Conservation (phyloP, 2,113 vertebrate species). For the Ictalurus punctatus region DNA sequence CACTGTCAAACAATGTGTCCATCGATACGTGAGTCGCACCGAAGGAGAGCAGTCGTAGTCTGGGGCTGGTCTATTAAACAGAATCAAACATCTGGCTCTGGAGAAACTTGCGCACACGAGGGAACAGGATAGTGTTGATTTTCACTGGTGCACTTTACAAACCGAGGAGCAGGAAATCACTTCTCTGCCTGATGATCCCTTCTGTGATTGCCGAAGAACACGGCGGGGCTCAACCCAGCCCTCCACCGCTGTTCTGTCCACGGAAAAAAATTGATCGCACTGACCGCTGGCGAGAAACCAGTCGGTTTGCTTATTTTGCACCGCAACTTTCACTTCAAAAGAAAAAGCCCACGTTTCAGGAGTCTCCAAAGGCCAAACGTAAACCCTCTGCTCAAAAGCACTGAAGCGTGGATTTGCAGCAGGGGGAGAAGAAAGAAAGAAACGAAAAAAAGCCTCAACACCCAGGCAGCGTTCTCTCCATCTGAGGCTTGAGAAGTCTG, state of each 20-base stretch:
- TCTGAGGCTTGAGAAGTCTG: neutral
- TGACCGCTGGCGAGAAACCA: slow-evolving; percentile 7
- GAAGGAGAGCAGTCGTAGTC: neutral
- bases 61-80: neutral
- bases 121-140: neutral
- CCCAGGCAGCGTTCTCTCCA: neutral
- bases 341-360: slow-evolving; percentile 4
- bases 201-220: neutral
- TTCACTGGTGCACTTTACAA: neutral
- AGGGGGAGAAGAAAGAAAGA: neutral
- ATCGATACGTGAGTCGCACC: neutral
- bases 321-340: neutral
- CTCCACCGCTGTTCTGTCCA: neutral
- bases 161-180: slow-evolving; percentile 1
- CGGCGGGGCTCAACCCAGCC: neutral
- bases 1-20: neutral
- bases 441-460: neutral
- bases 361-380: slow-evolving; percentile 12
- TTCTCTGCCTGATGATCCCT: neutral
- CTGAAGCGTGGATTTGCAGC: neutral
- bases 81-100: slow-evolving; percentile 9
- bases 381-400: neutral
- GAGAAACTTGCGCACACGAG: neutral
- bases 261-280: neutral
- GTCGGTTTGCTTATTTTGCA: neutral